Base-by-base conservation (phyloP, 2,888 invertebrate genomes). In the Abscondita cerata region DNA sequence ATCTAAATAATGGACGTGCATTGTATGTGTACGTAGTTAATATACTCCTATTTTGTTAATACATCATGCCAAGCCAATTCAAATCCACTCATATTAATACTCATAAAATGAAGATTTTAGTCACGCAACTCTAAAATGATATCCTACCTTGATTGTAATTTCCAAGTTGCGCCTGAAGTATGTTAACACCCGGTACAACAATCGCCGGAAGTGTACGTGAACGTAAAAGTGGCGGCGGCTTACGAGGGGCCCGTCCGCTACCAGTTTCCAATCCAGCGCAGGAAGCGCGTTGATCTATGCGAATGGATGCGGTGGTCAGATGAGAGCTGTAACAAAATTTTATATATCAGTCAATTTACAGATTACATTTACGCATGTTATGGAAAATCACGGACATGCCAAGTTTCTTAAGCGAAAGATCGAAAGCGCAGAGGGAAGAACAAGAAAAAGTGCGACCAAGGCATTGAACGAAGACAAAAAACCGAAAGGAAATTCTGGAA, bases 191-290 rank as follows among this genome's bases (percentile, higher is more conserved):
- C 1, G 94, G 94, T 40, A 91, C 91, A 46, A 95, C 89, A 76
- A 95, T 95, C 67, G 94, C 93, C 40, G 95, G 95, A 61, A 95
- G 82, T 4, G 95, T 95, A 73, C 93, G 86, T 40, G 94, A 94
- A 71, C 94, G 87, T 69, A 94, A 82, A 65, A 95, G 81, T 0
- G 94, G 93, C 34, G 84, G 82, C n/a, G 83, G 82, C 65, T 81
- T 82, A 38, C 84, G 80, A 36, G 72, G 84, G 69, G 77, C 83
- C 59, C 78, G 72, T 38, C 78, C 83, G 59, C 85, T 78, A 6
- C 25, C 25, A 68, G 82, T 79, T 72, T 85, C 83, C 70, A 83
- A 72, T 57, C 83, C 84, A 68, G 84, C 83, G 78, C 86, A 84
- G 76, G 87, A 80, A 5, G 80, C 76, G 52, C 80, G 72, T 69